Base-by-base conservation (phyloP, 2,113 vertebrate species). In the Dasyprocta punctata region DNA sequence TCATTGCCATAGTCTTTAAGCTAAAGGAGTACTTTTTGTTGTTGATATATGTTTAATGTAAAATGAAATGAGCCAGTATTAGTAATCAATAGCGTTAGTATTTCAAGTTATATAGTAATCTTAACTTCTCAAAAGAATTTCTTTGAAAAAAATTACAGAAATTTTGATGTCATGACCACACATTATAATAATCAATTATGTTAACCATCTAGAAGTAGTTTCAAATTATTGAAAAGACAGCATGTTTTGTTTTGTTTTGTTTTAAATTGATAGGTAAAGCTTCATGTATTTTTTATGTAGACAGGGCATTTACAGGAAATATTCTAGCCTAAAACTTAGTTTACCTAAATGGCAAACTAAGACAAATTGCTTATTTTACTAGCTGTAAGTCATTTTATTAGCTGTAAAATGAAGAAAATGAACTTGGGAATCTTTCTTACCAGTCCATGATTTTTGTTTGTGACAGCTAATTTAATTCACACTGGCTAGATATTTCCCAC, bases 111-210 rank as follows among this genome's bases (percentile, higher is more conserved):
- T 2, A 33, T 54, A 38, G 26, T 82, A 38, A 44, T 94, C 6
- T 61, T 75, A 87, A 38, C 36, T 60, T 94, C 61, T 90, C 65
- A 77, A 94, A 96, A 89, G 5, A 71, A 92, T 28, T 67, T 83
- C 19, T 86, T 89, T 81, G 14, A 93, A 92, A 60, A 60, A 93
- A 86, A 65, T n/a, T 81, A 86, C 3, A 94, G n/a, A 49, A 90
- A 82, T 90, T 60, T 82, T 92, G 9, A 81, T n/a, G 1, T 69
- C 54, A 6, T 83, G 24, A 73, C 47, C 30, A 80, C 7, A 38
- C 5, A 61, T 85, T 54, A 12, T 77, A 65, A 88, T 82, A 78
- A 60, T 41, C 30, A 69, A 11, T 12, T 24, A 24, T 49, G 28
- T 69, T 63, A 89, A 77, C 4, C 20, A 87, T 26, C 3, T 38